Percentiles rank a stretch among this genome's conserved stretches.
phyloP scores from a whole-genome alignment of 2,888 invertebrate genomes.

The Agriopis leucophaearia region DNA sequence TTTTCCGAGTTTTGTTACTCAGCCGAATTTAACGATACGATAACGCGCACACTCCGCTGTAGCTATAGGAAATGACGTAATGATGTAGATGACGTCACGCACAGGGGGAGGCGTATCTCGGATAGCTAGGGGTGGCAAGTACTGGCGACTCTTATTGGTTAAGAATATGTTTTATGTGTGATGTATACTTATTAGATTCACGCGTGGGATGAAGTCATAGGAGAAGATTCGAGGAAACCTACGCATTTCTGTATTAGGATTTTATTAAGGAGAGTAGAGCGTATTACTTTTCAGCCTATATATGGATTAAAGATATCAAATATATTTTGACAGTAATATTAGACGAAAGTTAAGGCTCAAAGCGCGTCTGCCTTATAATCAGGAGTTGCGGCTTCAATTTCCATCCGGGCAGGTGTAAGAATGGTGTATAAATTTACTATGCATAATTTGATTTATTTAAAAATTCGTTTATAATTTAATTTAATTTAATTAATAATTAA shows the following conservation, averaged over 20 bases:
- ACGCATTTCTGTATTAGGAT: constrained; percentile 12
- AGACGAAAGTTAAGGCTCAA: no score
- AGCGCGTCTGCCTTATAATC: no score
- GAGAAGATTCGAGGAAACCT: constrained; percentile 5
- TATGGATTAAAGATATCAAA: no score
- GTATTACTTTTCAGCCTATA: neutral
- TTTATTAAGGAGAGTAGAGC: neutral
- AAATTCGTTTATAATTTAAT: no score
- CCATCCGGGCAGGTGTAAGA: no score
- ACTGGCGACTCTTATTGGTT: constrained; percentile 34
- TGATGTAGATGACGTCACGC: constrained; percentile 71
- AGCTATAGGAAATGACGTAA: constrained; percentile 54
- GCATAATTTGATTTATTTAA: no score
- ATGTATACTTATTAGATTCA: constrained; percentile 31
- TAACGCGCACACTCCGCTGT: constrained; percentile 54
- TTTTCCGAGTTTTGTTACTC: constrained; percentile 52
- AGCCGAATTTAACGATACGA: constrained; percentile 59
- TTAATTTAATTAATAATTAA: no score
- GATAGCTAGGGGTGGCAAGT: constrained; percentile 38
- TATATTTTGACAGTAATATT: no score
- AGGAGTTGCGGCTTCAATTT: no score
- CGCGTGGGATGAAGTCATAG: constrained; percentile 25
- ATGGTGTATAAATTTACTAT: no score
- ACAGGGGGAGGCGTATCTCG: constrained; percentile 47
- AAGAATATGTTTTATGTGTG: constrained; percentile 34